Conservation (phyloP, 2,888 invertebrate genomes). For the Parapristionchus giblindavisi region DNA sequence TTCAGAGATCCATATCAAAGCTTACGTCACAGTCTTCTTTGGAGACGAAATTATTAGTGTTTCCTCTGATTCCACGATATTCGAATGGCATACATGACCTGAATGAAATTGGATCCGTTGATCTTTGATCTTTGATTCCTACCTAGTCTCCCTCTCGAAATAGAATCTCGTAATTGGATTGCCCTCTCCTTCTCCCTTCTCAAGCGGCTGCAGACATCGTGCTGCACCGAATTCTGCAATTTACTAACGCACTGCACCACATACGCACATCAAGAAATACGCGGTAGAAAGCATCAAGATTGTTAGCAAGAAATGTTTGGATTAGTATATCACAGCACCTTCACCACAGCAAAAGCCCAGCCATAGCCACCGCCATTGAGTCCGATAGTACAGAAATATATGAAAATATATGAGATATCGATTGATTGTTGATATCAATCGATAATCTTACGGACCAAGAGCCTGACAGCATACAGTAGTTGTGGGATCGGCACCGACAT, state of each 20-base stretch:
- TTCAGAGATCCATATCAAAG: no score
- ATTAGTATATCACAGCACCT: constrained; percentile 2
- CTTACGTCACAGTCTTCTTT: constrained; percentile 60
- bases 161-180: constrained; percentile 46
- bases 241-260: constrained; percentile 27
- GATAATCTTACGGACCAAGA: constrained; percentile 49
- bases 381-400: constrained; percentile 9
- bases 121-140: neutral
- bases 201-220: constrained; percentile 62
- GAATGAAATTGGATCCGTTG: neutral
- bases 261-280: constrained; percentile 14
- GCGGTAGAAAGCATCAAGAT: constrained; percentile 10
- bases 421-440: neutral
- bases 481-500: constrained; percentile 62
- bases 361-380: constrained; percentile 11
- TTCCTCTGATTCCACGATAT: constrained; percentile 63
- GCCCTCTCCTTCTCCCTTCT: constrained; percentile 59
- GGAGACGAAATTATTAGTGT: constrained; percentile 65
- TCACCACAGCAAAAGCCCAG: constrained; percentile 10
- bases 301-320: neutral
- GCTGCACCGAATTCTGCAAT: constrained; percentile 52
- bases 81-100: constrained; percentile 45
- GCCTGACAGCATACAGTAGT: constrained; percentile 67
- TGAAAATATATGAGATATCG: constrained; percentile 19
- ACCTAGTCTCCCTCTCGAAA: constrained; percentile 42